Evolutionary conservation across 2,113 vertebrate species (phyloP), one percentile per base, ranked within the genome.

Genomic region (Centropus bengalensis): DNA sequence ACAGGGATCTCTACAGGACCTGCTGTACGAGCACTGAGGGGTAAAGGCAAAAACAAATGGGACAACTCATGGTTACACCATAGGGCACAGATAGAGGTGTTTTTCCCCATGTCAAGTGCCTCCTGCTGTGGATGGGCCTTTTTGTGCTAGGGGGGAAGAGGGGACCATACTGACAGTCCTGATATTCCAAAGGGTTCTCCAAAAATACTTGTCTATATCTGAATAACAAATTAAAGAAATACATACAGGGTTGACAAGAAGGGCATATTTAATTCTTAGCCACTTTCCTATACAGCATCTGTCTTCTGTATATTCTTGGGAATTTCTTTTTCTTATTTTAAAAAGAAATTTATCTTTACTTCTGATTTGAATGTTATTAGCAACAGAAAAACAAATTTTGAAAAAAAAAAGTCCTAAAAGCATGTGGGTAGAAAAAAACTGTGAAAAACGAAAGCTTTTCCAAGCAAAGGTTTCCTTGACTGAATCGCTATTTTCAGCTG

Each of bases 401-500:
- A 86, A 95, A 91, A 86, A 95, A 91, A 83, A 27, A 75, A 86
- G 70, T 93, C 59, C 68, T 86, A 49, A 88, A 94, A 92, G 6
- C n/a, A 42, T 75, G 42, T 58, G 64, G 26, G 16, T 67, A 93
- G 44, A 63, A 69, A 94, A 94, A 88, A 66, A 5, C 38, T 73
- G 64, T 86, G 75, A 83, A 90, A 92, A 92, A 67, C 14, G 14
- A 77, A 77, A 63, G 67, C 44, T 92, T 92, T 95, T 86, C 80
- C 92, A 83, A 67, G 69, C 32, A 56, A 86, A 78, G 42, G 1
- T 77, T 91, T 91, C 32, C 12, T 93, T 93, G 69, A 92, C 91
- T 93, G 58, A 84, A 89, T 86, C 20, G 0, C 80, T 96, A 78
- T 90, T 96, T 96, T 95, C 83, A 84, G 38, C 69, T 96, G 92